Evolutionary conservation across 2,113 vertebrate species (phyloP).

Genomic region (Oriolus oriolus): DNA sequence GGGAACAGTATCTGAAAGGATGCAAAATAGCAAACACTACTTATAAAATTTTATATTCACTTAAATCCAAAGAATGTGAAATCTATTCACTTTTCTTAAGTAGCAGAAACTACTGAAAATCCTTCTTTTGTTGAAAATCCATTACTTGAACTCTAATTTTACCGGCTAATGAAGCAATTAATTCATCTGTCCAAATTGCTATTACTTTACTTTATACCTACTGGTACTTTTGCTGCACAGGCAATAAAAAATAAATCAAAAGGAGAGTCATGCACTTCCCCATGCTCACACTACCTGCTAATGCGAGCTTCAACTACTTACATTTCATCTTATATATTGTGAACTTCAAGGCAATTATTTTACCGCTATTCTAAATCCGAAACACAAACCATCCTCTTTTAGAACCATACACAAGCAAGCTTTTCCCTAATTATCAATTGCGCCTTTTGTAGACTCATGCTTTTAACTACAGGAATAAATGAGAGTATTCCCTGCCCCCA

Average conservation of each 20-base stretch:
- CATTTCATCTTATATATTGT: not conserved
- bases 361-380: slow-evolving; percentile 35
- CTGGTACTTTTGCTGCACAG: not conserved
- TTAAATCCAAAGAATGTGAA: not conserved
- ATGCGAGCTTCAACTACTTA: not conserved
- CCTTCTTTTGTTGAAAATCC: not conserved
- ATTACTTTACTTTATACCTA: not conserved
- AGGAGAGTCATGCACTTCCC: not conserved
- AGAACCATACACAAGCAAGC: not conserved
- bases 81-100: not conserved
- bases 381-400: not conserved
- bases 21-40: not conserved
- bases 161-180: slow-evolving; percentile 29
- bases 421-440: not conserved
- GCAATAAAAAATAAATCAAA: not conserved
- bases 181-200: not conserved
- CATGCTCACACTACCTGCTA: not conserved
- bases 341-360: slow-evolving; percentile 40
- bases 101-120: not conserved
- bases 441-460: not conserved
- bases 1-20: not conserved
- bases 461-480: not conserved
- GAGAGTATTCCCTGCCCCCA: not conserved
- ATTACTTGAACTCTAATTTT: not conserved
- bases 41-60: not conserved